Base-by-base conservation (phyloP, 1,140 invertebrate species). In the Limonius californicus region DNA sequence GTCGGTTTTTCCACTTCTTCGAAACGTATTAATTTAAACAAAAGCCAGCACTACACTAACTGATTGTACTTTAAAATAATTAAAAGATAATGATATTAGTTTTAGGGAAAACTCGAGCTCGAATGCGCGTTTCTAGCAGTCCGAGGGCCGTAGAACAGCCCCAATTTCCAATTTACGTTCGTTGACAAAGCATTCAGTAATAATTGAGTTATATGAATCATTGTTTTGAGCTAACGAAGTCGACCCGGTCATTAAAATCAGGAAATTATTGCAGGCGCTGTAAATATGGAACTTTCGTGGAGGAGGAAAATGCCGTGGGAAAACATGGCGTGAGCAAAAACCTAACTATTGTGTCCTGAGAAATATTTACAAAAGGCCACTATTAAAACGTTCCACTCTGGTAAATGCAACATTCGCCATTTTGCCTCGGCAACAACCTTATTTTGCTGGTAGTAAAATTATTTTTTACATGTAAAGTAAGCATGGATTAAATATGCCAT, bases 211-310 rank as follows among this genome's bases (percentile, higher is more conserved):
- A 50, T 50, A 50, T 50, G 20, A 50, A 50, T 50, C 45, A 21
- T 50, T 50, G 45, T 50, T 50, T 50, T 50, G 6, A 50, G 45
- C 45, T 50, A 50, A 50, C 45, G 45, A 50, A 50, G 45, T 50
- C 45, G 45, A 50, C 45, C 45, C 45, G 45, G 45, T 50, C 45
- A 50, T 50, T 50, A 50, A 50, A 50, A 50, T 50, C 45, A 50
- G 45, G 45, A 50, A 50, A 50, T 50, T 50, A 50, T 50, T 21
- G 45, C 45, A 21, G 19, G 14, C 45, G 20, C 15, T 19, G 16
- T 18, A 50, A 50, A 50, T 50, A 50, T 50, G 45, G 35, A 39
- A 39, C 35, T 39, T 39, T 39, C 35, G 35, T 39, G 23, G 23
- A 27, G n/a, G n/a, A 39, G 2, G n/a, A 14, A 39, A 39, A 39